Conservation (phyloP, 2,797 vertebrate species). For the Rhinogobio ventralis region DNA sequence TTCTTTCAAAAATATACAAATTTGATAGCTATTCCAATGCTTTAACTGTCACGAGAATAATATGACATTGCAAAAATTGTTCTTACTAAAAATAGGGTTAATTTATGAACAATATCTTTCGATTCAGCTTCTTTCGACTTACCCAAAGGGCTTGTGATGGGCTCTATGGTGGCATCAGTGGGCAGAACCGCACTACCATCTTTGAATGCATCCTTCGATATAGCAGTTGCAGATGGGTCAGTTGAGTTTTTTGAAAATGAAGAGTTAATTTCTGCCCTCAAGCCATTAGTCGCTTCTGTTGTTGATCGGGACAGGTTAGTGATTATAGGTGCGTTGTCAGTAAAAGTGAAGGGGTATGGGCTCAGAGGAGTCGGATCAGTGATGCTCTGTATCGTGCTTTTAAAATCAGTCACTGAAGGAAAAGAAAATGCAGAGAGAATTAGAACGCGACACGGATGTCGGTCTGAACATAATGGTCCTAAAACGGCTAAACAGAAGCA, state of each 20-base stretch:
- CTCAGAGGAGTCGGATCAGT: neutral
- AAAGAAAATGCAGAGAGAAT: neutral
- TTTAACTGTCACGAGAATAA: neutral
- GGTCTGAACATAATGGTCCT: neutral
- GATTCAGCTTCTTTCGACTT: neutral
- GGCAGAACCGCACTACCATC: constrained; percentile 11
- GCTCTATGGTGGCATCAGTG: constrained; percentile 26
- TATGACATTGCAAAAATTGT: neutral
- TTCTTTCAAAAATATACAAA: neutral
- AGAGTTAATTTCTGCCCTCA: neutral
- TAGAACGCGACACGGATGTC: neutral
- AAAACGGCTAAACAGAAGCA: neutral
- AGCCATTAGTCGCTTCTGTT: neutral
- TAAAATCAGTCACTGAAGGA: neutral
- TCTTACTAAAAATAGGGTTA: neutral
- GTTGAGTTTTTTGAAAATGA: neutral
- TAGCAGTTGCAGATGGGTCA: neutral
- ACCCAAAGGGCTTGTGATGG: neutral
- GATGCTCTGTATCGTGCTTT: neutral
- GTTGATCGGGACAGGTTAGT: neutral
- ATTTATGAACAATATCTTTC: neutral
- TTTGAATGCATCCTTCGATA: neutral
- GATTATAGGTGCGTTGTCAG: neutral
- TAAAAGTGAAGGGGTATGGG: neutral
- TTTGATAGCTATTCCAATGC: neutral